Evolutionary conservation across 37 sponge, comb jelly and placozoan genomes (phyloP).

Genomic region (Oscarella lobularis): DNA sequence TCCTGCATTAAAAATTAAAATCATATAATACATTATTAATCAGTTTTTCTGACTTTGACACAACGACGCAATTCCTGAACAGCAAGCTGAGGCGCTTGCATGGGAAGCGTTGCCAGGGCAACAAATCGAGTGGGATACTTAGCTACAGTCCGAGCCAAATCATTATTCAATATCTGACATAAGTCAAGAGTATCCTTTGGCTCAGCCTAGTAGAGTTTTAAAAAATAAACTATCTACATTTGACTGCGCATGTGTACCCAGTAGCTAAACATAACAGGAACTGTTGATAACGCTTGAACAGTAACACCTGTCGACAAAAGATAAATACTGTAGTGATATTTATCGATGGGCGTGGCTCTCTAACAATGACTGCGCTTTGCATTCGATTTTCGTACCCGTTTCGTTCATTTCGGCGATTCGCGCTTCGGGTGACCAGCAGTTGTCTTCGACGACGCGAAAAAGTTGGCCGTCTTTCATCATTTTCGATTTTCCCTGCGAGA

Average conservation of each 20-base stretch:
- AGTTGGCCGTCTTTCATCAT: conserved; percentile 82
- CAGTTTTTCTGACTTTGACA: conserved; percentile 31
- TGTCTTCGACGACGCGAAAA: conserved; percentile 73
- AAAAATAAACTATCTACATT: not conserved
- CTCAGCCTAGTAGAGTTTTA: conserved; percentile 53
- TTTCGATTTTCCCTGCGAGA: conserved; percentile 53
- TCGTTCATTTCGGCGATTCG: conserved; percentile 71
- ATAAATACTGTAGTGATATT: too few species aligned
- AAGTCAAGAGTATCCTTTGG: conserved; percentile 81
- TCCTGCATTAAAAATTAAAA: conserved; percentile 18
- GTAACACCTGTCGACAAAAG: conserved; percentile 61
- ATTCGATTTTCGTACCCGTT: conserved; percentile 62
- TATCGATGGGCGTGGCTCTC: not conserved
- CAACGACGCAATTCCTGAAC: conserved; percentile 74
- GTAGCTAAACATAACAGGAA: conserved; percentile 92
- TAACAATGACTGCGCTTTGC: too few species aligned
- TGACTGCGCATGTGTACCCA: too few species aligned
- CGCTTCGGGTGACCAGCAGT: conserved; percentile 68
- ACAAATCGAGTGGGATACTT: conserved; percentile 61
- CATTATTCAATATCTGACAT: conserved; percentile 65
- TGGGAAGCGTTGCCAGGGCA: conserved; percentile 79
- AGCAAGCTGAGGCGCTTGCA: conserved; percentile 83
- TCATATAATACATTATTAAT: not conserved
- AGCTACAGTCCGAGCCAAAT: conserved; percentile 52
- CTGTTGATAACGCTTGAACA: conserved; percentile 78